A percentile compares a stretch with the other conserved stretches of the same genome.
phyloP scores from a whole-genome alignment of 2,113 vertebrate species.

The Grallaria varia region DNA sequence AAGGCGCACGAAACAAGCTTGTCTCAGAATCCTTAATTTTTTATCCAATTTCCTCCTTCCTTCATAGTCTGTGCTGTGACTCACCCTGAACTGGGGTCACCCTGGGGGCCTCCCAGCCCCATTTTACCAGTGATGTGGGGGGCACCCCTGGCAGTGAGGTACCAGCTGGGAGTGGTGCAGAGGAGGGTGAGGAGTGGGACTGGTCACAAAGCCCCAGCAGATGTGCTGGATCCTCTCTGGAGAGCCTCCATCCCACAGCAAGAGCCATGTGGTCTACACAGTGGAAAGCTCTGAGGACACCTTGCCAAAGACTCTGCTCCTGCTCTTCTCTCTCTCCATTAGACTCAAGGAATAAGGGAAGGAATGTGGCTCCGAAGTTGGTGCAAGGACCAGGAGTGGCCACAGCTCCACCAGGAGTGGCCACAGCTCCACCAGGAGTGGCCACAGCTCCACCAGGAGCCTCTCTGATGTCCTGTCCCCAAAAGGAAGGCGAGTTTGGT shows the following conservation, averaged over 20 bases:
- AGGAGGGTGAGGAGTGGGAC: neutral
- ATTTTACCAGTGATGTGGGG: neutral
- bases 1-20: neutral
- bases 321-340: neutral
- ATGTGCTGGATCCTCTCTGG: neutral
- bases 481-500: neutral
- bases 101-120: rapidly evolving
- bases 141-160: neutral
- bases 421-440: neutral
- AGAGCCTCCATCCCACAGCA: neutral
- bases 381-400: neutral
- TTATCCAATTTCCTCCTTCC: neutral
- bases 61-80: neutral
- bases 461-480: neutral
- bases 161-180: neutral
- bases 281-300: neutral
- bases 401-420: neutral
- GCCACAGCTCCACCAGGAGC: neutral
- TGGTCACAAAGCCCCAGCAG: neutral
- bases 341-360: neutral
- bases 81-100: neutral
- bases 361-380: neutral
- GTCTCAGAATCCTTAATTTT: neutral
- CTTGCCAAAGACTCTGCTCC: neutral
- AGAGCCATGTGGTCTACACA: neutral